A percentile compares a stretch with the other conserved stretches of the same genome.
These are phyloP conservation scores for Bicyclus anynana DNA, from an alignment of 1,140 invertebrate species.

Conservation along the genomic window DNA sequence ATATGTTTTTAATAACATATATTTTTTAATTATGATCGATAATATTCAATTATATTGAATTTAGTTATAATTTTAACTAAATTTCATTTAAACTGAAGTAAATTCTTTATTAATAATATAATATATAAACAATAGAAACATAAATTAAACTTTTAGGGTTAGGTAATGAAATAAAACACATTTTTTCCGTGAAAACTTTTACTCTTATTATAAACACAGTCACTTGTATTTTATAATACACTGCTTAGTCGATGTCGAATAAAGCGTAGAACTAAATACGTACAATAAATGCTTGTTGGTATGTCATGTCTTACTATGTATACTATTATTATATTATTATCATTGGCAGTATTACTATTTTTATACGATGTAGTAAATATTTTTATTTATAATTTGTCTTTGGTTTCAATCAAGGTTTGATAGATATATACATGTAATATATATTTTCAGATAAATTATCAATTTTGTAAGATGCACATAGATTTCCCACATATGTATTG, in stretches of 20 bases:
- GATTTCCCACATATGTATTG: too few species aligned
- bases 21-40: too few species aligned
- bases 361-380: slow-evolving; percentile 22
- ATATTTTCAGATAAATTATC: neutral
- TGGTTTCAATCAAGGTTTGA: slow-evolving; percentile 3
- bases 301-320: slow-evolving; percentile 53
- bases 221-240: slow-evolving; percentile 44
- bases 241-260: slow-evolving; percentile 37
- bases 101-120: too few species aligned
- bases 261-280: slow-evolving; percentile 42
- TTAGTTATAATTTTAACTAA: too few species aligned
- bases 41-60: too few species aligned
- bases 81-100: too few species aligned
- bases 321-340: slow-evolving; percentile 24
- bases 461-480: too few species aligned
- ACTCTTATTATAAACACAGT: slow-evolving; percentile 63
- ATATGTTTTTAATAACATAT: too few species aligned
- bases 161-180: slow-evolving; percentile 1
- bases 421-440: neutral
- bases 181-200: slow-evolving; percentile 55
- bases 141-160: too few species aligned
- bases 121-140: too few species aligned
- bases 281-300: slow-evolving; percentile 67
- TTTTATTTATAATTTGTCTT: slow-evolving; percentile 5
- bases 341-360: slow-evolving; percentile 33